Base-by-base conservation (phyloP, 2,888 invertebrate genomes). In the Drosophila picticornis region DNA sequence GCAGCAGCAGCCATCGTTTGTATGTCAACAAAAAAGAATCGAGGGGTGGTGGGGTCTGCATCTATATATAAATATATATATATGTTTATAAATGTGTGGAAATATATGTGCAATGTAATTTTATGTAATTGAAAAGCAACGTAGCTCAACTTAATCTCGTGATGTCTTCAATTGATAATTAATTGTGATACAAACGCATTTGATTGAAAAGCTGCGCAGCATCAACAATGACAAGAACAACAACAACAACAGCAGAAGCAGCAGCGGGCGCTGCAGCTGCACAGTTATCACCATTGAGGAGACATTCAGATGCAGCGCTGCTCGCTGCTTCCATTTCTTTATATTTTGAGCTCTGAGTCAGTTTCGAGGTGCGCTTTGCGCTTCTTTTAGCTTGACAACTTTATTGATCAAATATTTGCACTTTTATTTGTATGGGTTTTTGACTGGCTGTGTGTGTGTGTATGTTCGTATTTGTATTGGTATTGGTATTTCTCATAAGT, bases 381-480 rank as follows among this genome's bases (percentile, higher is more conserved):
- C 55, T 77, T 80, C 62, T 60, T 75, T 64, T 55, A 60, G 36
- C 34, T 57, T 73, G 81, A 68, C 60, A 76, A 59, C 29, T 82
- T 79, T 84, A 84, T 84, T 84, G 84, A 89, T 89, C 84, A 84
- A 84, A 84, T 89, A 87, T 88, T 86, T 88, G 71, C 43, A 60
- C 27, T 36, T 50, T n/a, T 75, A 48, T 56, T 27, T 71, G 32
- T 62, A 61, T 74, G 50, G 58, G 34, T 68, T 31, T 59, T 36
- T 56, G 27, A 19, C 16, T 43, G 34, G 16, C 5, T 57, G 43
- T 76, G 38, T 38, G 13, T 38, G 38, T 38, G 5, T 29, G 56
- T n/a, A n/a, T 55, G 9, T 29, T n/a, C 13, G 27, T 29, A 27
- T 40, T 25, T 4, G 29, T 29, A 55, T 55, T 27, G 13, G 52